Percentiles rank a stretch among this genome's conserved stretches.
Conservation (phyloP, 2,797 vertebrate genomes). For the Mycteria americana region DNA sequence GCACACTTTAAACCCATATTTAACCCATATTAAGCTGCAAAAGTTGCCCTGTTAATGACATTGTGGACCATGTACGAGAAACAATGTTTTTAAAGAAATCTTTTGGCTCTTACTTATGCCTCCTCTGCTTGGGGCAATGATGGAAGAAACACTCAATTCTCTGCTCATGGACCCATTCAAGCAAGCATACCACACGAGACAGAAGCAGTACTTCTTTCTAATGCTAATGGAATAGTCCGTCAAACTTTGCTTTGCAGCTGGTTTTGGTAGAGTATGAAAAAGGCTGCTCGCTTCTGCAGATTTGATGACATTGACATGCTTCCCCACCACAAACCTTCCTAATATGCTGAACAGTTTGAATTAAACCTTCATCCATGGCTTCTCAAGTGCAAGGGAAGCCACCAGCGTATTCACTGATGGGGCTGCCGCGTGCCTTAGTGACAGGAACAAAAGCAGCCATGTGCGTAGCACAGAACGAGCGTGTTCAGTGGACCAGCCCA, state of each 20-base stretch:
- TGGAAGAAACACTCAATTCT: background rate
- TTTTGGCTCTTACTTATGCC: background rate
- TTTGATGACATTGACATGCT: background rate
- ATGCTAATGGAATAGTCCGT: background rate
- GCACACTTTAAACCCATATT: background rate
- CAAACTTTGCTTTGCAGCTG: background rate
- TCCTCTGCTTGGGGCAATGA: background rate
- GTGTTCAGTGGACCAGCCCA: background rate
- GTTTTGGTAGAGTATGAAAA: background rate
- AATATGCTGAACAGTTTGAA: background rate
- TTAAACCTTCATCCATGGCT: background rate
- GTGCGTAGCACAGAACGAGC: accelerated
- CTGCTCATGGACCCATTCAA: background rate
- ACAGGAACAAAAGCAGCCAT: background rate
- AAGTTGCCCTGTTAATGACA: background rate
- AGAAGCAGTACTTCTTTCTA: background rate
- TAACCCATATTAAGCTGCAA: background rate
- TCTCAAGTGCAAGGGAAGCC: background rate
- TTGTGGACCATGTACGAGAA: background rate
- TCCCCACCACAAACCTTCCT: background rate
- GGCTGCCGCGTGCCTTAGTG: background rate
- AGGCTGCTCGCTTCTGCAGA: background rate
- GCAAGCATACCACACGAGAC: background rate
- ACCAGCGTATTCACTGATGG: background rate
- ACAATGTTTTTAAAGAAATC: background rate